phyloP scores from a whole-genome alignment of 2,888 invertebrate genomes.

The Acanthopleura granulata region DNA sequence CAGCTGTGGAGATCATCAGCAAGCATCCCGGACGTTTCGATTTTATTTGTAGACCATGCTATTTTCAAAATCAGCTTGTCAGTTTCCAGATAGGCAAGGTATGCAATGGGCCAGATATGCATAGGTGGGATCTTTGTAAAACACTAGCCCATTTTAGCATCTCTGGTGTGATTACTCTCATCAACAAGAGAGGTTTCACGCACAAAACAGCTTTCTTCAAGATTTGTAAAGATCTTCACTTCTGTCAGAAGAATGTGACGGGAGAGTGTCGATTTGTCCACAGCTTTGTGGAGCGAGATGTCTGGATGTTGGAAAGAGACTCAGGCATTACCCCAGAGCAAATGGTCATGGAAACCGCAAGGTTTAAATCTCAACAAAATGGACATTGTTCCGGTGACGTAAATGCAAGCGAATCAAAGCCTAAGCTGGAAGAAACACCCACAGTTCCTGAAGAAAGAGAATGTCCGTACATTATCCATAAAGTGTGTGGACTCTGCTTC shows the following conservation, averaged over 20 bases:
- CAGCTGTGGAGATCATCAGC: constrained; percentile 44
- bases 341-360: constrained; percentile 37
- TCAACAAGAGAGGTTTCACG: constrained; percentile 50
- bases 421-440: background rate
- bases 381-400: background rate
- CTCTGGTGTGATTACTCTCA: constrained; percentile 38
- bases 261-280: constrained; percentile 57
- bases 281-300: constrained; percentile 60
- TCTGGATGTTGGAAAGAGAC: constrained; percentile 65
- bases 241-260: constrained; percentile 42
- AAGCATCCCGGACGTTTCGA: constrained; percentile 56
- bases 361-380: too few species aligned
- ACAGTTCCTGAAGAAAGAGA: constrained; percentile 24
- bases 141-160: constrained; percentile 53
- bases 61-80: constrained; percentile 44
- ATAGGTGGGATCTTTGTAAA: constrained; percentile 49
- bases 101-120: constrained; percentile 41
- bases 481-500: constrained; percentile 60
- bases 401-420: constrained; percentile 9
- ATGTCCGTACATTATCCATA: constrained; percentile 47
- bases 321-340: constrained; percentile 45
- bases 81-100: constrained; percentile 24
- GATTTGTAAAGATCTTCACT: constrained; percentile 57
- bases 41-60: constrained; percentile 59
- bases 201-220: constrained; percentile 61